Percentiles rank a stretch among this genome's conserved stretches.
Evolutionary conservation across 2,888 invertebrate species (phyloP).

Genomic region (Trichogramma dendrolimi): DNA sequence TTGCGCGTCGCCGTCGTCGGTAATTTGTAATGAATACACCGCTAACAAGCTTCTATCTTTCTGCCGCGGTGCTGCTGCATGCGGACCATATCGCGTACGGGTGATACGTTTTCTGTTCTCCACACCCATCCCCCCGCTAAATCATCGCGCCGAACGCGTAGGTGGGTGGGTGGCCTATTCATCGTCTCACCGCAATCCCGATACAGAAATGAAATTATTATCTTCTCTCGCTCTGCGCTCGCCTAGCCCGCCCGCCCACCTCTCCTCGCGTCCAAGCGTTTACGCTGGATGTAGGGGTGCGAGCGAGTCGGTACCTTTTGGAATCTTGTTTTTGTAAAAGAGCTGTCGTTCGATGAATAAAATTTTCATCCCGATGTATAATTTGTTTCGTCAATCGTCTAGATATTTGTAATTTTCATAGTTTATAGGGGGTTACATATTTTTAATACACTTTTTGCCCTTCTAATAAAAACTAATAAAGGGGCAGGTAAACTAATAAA

Average conservation of each 20-base stretch:
- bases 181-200: slow-evolving; percentile 13
- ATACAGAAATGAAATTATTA: slow-evolving; percentile 25
- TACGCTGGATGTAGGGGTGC: neutral
- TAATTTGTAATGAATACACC: slow-evolving; percentile 48
- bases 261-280: too few species aligned
- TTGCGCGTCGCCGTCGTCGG: slow-evolving; percentile 33
- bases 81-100: neutral
- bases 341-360: too few species aligned
- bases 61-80: neutral
- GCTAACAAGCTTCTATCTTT: slow-evolving; percentile 40
- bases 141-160: slow-evolving; percentile 1
- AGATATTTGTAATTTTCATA: too few species aligned
- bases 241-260: too few species aligned
- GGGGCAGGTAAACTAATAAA: too few species aligned
- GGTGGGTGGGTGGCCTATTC: slow-evolving; percentile 10
- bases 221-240: slow-evolving; percentile 5
- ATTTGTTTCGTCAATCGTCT: too few species aligned
- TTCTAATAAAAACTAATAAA: too few species aligned
- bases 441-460: too few species aligned
- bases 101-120: neutral
- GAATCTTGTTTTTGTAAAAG: neutral
- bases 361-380: too few species aligned
- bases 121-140: neutral
- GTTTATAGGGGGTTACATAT: too few species aligned
- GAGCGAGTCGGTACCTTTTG: neutral